A percentile compares a stretch with the other conserved stretches of the same genome.
Conservation (phyloP, 2,888 invertebrate species). For the Sepioteuthis lessoniana region DNA sequence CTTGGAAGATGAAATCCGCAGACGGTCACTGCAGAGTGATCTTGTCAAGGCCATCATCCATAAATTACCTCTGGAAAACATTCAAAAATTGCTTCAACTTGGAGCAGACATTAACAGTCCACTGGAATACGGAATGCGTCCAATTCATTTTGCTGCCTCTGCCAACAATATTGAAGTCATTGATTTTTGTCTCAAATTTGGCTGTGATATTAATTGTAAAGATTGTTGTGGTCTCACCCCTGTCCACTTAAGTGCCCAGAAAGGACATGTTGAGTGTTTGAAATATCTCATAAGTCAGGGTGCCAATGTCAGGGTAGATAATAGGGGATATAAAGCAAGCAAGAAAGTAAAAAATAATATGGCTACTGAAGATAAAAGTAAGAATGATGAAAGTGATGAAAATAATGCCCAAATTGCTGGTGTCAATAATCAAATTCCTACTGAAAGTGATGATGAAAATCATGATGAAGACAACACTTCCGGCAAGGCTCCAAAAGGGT, state of each 20-base stretch:
- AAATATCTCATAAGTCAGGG: conserved; percentile 84
- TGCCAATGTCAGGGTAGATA: conserved; percentile 85
- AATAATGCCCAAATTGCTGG: background rate
- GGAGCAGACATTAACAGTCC: conserved; percentile 84
- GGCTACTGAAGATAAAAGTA: background rate
- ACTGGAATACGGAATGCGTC: conserved; percentile 89
- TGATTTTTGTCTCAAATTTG: conserved; percentile 84
- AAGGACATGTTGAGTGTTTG: conserved; percentile 80
- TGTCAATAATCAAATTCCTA: background rate
- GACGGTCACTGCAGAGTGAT: conserved; percentile 82
- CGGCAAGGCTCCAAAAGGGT: background rate
- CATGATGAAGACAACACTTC: background rate
- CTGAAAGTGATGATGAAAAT: background rate
- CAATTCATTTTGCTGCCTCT: conserved; percentile 94
- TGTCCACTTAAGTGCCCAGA: conserved; percentile 91
- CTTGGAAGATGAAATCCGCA: background rate
- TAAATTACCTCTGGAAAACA: conserved; percentile 89
- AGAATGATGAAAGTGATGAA: background rate
- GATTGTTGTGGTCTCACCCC: conserved; percentile 94
- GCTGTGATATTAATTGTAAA: conserved; percentile 77
- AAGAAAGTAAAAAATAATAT: background rate
- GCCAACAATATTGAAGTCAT: conserved; percentile 85
- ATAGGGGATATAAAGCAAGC: background rate
- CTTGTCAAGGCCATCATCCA: conserved; percentile 92
- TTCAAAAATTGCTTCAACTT: conserved; percentile 87